Base-by-base conservation (phyloP, 1,140 invertebrate species). In the Triops cancriformis region DNA sequence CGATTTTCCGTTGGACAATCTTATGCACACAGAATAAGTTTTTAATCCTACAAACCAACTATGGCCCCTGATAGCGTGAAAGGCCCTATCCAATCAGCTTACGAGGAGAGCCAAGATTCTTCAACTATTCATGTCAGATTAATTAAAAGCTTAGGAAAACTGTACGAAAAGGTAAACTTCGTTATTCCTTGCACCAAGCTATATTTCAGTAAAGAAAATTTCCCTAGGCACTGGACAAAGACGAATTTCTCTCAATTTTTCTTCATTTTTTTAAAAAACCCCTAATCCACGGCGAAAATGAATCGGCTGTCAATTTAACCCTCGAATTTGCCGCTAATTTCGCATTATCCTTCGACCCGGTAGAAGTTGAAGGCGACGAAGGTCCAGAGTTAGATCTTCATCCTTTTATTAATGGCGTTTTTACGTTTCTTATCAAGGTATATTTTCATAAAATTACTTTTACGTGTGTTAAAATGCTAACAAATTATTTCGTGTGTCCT, bases 301-400 rank as follows among this genome's bases (percentile, higher is more conserved):
- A 90, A 80, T 87, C 88, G 2, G 88, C 88, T 80, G 89, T 90
- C 1, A 89, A 90, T 80, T 84, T 87, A 31, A 88, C 89, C 0
- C 83, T 92, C 23, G 86, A 89, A 72, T 92, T 91, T 85, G 86
- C 89, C 5, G 87, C 89, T 12, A 89, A 89, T 75, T 90, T 90
- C 83, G 88, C 88, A 51, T 86, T 87, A 7, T 85, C 85, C 1
- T 84, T 88, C 43, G 64, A 42, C n/a, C 41, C 64, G 11, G 78
- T 28, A n/a, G 85, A 87, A 80, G 78, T 80, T 12, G 86, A 88
- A 75, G 86, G 77, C n/a, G 42, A 73, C 7, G 18, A 37, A 41
- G 42, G 37, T 6, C 14, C 43, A 1, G 74, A 72, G 26, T 51
- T 26, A 37, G 41, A 76, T 12, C 42, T 73, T 5, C 73, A 78